Evolutionary conservation across 2,888 invertebrate species (phyloP).

Genomic region (Rhimphoctona megacephalus): DNA sequence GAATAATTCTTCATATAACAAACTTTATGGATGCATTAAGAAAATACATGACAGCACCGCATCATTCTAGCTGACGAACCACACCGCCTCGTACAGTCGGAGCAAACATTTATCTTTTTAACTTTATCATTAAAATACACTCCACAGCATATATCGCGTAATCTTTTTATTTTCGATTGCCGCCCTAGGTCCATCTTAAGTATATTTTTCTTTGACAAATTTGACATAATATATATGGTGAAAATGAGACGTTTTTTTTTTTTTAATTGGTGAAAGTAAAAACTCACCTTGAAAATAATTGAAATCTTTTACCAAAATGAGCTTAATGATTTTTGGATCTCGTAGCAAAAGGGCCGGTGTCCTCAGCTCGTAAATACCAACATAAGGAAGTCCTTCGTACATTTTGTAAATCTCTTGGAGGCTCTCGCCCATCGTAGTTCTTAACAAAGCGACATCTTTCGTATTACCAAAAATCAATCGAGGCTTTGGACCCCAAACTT

Average conservation of each 20-base stretch:
- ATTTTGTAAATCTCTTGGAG: slow-evolving; percentile 73
- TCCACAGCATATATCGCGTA: too few relatives aligned
- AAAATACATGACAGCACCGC: neutral
- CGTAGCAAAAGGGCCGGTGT: slow-evolving; percentile 74
- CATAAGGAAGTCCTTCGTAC: slow-evolving; percentile 69
- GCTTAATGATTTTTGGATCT: slow-evolving; percentile 77
- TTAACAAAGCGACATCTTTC: slow-evolving; percentile 72
- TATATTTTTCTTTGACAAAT: too few relatives aligned
- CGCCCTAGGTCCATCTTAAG: too few relatives aligned
- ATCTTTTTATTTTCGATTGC: too few relatives aligned
- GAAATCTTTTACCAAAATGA: slow-evolving; percentile 79
- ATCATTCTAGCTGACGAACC: neutral
- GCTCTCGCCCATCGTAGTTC: slow-evolving; percentile 70
- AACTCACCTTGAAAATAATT: slow-evolving; percentile 74
- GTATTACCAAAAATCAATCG: slow-evolving; percentile 81
- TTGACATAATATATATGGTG: too few relatives aligned
- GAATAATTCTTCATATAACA: too few relatives aligned
- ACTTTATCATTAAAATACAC: too few relatives aligned
- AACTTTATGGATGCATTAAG: too few relatives aligned
- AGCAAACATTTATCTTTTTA: neutral
- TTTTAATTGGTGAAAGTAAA: neutral
- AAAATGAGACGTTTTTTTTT: too few relatives aligned
- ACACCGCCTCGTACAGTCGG: neutral
- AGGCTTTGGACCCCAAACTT: slow-evolving; percentile 78
- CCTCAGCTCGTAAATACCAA: slow-evolving; percentile 76